Percentiles rank a stretch among this genome's conserved stretches.
Conservation (phyloP, 1,140 invertebrate species). For the Antheraea mylitta region DNA sequence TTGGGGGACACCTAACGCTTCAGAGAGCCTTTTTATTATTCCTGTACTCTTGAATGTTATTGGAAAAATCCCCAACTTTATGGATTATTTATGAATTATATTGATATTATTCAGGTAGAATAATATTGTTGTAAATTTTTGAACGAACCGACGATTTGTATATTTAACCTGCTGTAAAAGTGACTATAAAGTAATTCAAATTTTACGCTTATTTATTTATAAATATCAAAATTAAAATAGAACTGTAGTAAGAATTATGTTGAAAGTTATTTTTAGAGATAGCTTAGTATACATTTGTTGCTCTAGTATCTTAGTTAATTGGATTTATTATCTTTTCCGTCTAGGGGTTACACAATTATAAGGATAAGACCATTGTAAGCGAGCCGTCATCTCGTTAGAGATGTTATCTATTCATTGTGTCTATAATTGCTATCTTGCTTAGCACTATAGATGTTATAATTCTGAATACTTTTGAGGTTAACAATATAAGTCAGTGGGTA, state of each 20-base stretch:
- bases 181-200: no score
- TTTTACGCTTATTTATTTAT: neutral
- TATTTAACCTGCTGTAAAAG: no score
- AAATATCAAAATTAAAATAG: neutral
- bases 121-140: no score
- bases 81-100: no score
- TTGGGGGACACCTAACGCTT: no score
- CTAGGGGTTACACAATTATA: constrained; percentile 8
- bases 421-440: constrained; percentile 14
- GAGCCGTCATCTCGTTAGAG: constrained; percentile 21
- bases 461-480: neutral
- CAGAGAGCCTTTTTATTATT: no score
- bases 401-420: constrained; percentile 21
- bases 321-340: constrained; percentile 4
- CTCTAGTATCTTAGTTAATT: constrained; percentile 2
- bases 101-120: no score
- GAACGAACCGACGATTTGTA: no score
- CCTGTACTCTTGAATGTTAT: no score
- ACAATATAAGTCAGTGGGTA: neutral
- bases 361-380: constrained; percentile 13
- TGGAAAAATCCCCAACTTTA: no score
- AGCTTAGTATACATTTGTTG: neutral
- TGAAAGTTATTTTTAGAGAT: neutral
- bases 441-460: neutral
- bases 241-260: neutral